Base-by-base conservation (phyloP, 2,888 invertebrate species). In the Drosophila nr. medialis region DNA sequence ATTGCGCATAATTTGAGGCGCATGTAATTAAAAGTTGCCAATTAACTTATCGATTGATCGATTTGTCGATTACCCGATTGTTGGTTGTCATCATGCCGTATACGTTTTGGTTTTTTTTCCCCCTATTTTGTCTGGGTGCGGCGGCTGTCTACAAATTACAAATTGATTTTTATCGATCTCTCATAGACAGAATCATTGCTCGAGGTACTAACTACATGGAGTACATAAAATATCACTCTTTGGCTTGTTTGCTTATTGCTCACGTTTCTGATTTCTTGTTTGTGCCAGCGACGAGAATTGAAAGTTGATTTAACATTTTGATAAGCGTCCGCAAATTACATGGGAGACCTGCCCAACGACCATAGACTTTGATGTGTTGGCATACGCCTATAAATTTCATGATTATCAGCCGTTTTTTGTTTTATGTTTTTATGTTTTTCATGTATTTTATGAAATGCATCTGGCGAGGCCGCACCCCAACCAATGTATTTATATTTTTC, bases 91-190 rank as follows among this genome's bases (percentile, higher is more conserved):
- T 27, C 38, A 55, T 27, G n/a, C 7, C 4, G 21, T 6, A 24
- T 24, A 34, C 24, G 4, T 54, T 34, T 4, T 11, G 34, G 6
- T 53, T 15, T 49, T 38, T 7, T 6, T 13, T 13, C 21, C 13
- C 30, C 8, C 8, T 24, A 29, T 49, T 61, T 61, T 21, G 27
- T 30, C 51, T 78, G 81, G 84, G 84, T 76, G 87, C 77, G 83
- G 71, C 64, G 45, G 53, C 64, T 79, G 86, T 80, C 83, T 76
- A 79, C 87, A 89, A 89, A 86, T 85, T 85, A 86, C 81, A 82
- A 87, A 89, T 86, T 86, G 90, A 90, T 86, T 86, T 86, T 90
- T 90, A 90, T 86, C 89, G 90, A 88, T 83, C 75, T 81, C 75
- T 71, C 75, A 82, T 89, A 86, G 87, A 87, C 90, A 80, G 72